Evolutionary conservation across 2,113 vertebrate species (phyloP), one percentile per base, ranked within the genome.

Genomic region (Sitta europaea): DNA sequence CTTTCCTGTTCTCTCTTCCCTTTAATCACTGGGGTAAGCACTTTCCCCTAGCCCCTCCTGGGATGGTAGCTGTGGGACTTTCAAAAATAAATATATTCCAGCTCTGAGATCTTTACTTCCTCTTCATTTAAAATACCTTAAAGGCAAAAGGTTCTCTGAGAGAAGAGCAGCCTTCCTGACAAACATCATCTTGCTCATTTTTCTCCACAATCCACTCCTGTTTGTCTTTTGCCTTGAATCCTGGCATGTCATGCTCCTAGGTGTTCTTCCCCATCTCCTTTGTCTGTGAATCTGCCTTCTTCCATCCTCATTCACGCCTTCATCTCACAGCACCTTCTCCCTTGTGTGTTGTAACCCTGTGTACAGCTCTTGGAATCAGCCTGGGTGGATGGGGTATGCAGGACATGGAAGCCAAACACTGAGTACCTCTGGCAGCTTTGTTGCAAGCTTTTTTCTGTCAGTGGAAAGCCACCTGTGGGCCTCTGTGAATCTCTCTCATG

Each of bases 311-410:
- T 57, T 53, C 40, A 5, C 8, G 24, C 59, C n/a, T 43, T 83
- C 78, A 12, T 47, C 55, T 91, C 59, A 3, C 63, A 65, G 61
- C 38, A 65, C 59, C 40, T 45, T 57, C 55, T 88, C 27, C 57
- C 29, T n/a, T 47, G 5, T 0, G 3, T n/a, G 48, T 23, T 36
- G 20, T 48, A 14, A 29, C 43, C 63, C 43, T 36, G 15, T 53
- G 6, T 40, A 17, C 5, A 25, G 53, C 70, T 62, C 68, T 75
- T 70, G 73, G n/a, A 29, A 71, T 51, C 58, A 27, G 33, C 7
- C 2, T 2, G 18, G 42, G 25, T 14, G 2, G 38, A 1, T n/a
- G 43, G 50, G 55, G 10, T 12, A 0, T 9, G 23, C 31, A 59
- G 88, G 40, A 25, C 7, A 2, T 13, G 47, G 29, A 50, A 27